These are phyloP conservation scores for Drosophila planitibia DNA, from an alignment of 2,888 invertebrate species.

Conservation along the genomic window DNA sequence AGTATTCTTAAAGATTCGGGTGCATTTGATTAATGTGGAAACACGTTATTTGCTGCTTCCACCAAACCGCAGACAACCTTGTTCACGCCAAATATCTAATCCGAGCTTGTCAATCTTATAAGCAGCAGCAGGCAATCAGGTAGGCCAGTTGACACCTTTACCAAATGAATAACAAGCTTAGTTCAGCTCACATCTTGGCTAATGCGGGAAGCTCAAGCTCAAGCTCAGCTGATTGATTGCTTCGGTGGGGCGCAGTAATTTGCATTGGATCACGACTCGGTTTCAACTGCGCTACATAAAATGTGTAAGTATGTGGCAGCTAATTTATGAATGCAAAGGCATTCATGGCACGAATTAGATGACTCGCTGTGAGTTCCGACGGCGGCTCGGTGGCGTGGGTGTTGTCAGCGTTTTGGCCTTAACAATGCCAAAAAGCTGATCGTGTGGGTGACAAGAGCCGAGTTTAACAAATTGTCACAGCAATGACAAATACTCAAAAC, in stretches of 20 bases:
- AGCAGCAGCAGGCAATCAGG: constrained; percentile 51
- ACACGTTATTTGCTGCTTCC: constrained; percentile 27
- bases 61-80: constrained; percentile 53
- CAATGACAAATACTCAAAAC: constrained; percentile 46
- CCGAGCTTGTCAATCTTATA: constrained; percentile 69
- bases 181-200: constrained; percentile 19
- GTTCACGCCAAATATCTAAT: constrained; percentile 55
- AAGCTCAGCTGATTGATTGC: constrained; percentile 65
- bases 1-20: neutral
- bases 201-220: constrained; percentile 12
- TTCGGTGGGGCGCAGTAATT: constrained; percentile 52
- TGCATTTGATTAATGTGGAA: constrained; percentile 26
- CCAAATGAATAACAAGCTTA: constrained; percentile 59
- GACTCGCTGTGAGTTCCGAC: constrained; percentile 47
- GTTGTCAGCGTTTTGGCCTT: constrained; percentile 49
- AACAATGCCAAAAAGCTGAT: constrained; percentile 61
- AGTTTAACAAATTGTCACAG: constrained; percentile 59
- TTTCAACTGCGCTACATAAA: constrained; percentile 56
- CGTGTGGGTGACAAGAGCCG: constrained; percentile 53
- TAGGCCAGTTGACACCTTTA: constrained; percentile 57
- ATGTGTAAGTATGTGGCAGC: constrained; percentile 49
- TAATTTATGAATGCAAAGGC: constrained; percentile 79
- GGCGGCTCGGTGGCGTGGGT: constrained; percentile 49
- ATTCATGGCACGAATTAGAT: constrained; percentile 77
- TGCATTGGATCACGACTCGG: constrained; percentile 73